Conservation (phyloP, 2,113 vertebrate genomes). For the Heliornis fulica region DNA sequence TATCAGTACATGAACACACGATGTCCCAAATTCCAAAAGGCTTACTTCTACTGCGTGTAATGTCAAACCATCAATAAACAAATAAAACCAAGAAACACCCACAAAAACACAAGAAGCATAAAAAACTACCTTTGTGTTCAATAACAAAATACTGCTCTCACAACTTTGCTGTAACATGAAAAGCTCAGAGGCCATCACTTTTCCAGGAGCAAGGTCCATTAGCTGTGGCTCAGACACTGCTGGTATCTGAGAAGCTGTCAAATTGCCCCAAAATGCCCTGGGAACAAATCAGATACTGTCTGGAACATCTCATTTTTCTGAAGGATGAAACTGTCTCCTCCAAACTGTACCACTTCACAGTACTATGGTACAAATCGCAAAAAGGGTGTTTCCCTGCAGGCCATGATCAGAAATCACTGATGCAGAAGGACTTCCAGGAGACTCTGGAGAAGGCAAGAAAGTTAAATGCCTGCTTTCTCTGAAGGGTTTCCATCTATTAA, state of each 20-base stretch:
- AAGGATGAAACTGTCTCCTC: not conserved
- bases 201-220: not conserved
- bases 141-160: not conserved
- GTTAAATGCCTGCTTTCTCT: not conserved
- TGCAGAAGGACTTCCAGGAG: not conserved
- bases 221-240: not conserved
- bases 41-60: not conserved
- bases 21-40: not conserved
- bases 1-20: not conserved
- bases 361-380: not conserved
- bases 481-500: not conserved
- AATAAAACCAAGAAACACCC: not conserved
- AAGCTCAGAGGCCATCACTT: not conserved
- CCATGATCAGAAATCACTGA: not conserved
- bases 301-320: not conserved
- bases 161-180: not conserved
- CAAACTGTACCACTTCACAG: not conserved
- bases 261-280: not conserved
- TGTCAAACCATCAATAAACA: not conserved
- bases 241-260: not conserved
- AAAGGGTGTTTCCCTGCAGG: constrained; percentile 11
- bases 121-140: not conserved
- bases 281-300: not conserved
- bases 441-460: not conserved
- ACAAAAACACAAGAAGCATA: not conserved